These are phyloP conservation scores for Chromobotia macracanthus DNA, from an alignment of 2,797 vertebrate species.

Conservation along the genomic window DNA sequence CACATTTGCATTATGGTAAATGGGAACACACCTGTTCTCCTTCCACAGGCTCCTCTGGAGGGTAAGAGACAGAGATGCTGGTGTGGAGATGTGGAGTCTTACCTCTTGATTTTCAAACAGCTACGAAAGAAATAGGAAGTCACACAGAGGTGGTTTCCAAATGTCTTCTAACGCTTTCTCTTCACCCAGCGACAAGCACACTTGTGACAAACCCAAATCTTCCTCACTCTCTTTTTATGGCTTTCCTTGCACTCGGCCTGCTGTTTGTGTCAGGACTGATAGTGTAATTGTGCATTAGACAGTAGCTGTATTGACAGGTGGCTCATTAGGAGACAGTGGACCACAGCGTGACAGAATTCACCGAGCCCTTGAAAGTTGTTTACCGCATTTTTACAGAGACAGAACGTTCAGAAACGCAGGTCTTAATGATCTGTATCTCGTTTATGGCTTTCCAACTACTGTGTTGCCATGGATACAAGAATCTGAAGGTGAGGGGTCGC, in stretches of 20 bases:
- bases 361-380: slow-evolving; percentile 65
- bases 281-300: slow-evolving; percentile 50
- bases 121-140: slow-evolving; percentile 8
- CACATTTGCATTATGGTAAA: slow-evolving; percentile 76
- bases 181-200: slow-evolving; percentile 43
- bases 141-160: slow-evolving; percentile 31
- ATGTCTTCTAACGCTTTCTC: neutral
- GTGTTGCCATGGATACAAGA: slow-evolving; percentile 59
- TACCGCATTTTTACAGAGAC: slow-evolving; percentile 46
- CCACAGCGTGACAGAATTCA: slow-evolving; percentile 53
- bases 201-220: slow-evolving; percentile 21
- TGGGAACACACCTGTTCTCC: slow-evolving; percentile 47
- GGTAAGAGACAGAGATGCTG: slow-evolving; percentile 13
- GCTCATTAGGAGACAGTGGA: slow-evolving; percentile 74
- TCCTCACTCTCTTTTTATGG: slow-evolving; percentile 14
- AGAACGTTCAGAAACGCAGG: slow-evolving; percentile 31
- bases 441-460: slow-evolving; percentile 40
- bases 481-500: slow-evolving; percentile 43
- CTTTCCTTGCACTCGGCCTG: slow-evolving; percentile 43
- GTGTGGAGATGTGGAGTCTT: slow-evolving; percentile 15
- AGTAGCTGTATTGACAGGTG: slow-evolving; percentile 69
- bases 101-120: slow-evolving; percentile 56
- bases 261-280: slow-evolving; percentile 48
- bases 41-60: slow-evolving; percentile 39
- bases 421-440: slow-evolving; percentile 64